phyloP scores from a whole-genome alignment of 2,113 vertebrate species.

The Pituophis catenifer region DNA sequence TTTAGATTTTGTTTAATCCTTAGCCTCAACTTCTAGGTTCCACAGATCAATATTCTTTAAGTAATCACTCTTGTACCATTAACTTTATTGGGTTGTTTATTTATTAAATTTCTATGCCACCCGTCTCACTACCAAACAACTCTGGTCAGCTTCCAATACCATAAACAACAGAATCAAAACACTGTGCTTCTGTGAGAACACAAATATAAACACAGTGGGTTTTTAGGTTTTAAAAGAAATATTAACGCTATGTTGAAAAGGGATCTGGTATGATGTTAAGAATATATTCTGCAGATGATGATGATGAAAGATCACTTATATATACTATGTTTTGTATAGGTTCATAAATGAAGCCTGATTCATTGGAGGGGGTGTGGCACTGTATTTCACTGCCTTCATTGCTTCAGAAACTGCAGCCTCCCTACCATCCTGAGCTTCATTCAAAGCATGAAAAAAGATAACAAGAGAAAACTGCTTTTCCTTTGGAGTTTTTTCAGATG shows the following conservation, averaged over 20 bases:
- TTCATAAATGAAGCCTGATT: background rate
- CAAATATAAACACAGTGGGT: background rate
- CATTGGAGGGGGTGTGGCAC: background rate
- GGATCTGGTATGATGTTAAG: background rate
- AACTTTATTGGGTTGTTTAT: background rate
- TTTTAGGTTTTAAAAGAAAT: background rate
- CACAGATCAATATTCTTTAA: background rate
- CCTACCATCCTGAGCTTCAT: background rate
- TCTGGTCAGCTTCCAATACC: background rate
- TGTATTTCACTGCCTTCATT: background rate
- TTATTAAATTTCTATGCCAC: background rate
- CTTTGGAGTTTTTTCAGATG: background rate
- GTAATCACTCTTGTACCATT: background rate
- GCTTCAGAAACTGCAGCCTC: background rate
- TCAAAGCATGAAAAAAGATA: background rate
- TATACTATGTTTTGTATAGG: background rate
- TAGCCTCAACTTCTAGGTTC: background rate
- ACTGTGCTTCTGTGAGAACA: background rate
- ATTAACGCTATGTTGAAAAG: background rate
- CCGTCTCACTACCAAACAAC: background rate
- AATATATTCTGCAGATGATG: background rate
- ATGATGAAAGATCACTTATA: background rate
- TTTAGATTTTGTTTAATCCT: background rate
- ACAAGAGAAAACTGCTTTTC: background rate
- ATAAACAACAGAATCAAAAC: background rate